Percentiles rank a stretch among this genome's conserved stretches.
Evolutionary conservation across 2,888 invertebrate genomes (phyloP).

Genomic region (Balanococcus diminutus): DNA sequence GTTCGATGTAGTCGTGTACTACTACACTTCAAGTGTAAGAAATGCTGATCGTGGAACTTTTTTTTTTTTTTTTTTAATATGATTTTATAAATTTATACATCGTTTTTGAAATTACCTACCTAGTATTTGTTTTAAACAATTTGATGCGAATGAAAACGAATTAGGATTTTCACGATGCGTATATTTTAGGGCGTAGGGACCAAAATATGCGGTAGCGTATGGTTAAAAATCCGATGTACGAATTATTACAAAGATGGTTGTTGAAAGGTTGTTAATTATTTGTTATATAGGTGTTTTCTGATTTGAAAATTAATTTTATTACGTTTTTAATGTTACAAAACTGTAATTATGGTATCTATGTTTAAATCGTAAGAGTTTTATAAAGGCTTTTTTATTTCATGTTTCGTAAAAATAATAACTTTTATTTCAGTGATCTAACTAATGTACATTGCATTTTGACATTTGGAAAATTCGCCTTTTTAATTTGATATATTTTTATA

Average conservation of each 20-base stretch:
- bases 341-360: not conserved
- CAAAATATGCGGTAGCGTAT: not conserved
- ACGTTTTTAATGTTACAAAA: not conserved
- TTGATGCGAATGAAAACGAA: not conserved
- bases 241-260: slow-evolving; percentile 2
- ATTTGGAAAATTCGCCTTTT: not conserved
- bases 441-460: not conserved
- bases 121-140: not conserved
- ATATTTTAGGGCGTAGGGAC: not conserved
- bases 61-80: no score
- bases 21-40: no score
- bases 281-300: not conserved
- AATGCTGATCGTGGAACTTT: not conserved
- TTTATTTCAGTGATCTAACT: not conserved
- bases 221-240: not conserved
- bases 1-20: no score
- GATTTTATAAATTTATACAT: not conserved
- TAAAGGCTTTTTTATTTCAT: not conserved
- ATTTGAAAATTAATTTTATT: not conserved
- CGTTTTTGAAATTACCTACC: not conserved
- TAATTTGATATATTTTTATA: not conserved
- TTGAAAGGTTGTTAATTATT: slow-evolving; percentile 12
- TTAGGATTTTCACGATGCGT: not conserved
- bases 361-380: not conserved
- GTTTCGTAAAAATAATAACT: not conserved